Conservation (phyloP, 1,140 invertebrate genomes). For the Anastrepha ludens region DNA sequence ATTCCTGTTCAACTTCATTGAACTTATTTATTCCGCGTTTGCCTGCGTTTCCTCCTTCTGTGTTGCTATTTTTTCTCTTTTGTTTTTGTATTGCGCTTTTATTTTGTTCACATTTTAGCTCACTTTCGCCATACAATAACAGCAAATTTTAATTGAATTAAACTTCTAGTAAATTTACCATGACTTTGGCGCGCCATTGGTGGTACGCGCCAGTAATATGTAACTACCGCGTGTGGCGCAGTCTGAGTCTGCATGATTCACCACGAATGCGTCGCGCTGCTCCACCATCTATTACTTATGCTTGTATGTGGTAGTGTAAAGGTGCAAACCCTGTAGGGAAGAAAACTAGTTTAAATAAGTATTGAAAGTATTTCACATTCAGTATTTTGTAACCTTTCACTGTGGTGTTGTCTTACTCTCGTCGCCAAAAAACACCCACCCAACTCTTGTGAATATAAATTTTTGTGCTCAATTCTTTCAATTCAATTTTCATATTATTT, state of each 20-base stretch:
- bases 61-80: background rate
- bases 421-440: no score
- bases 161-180: slow-evolving; percentile 47
- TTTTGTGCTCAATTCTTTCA: no score
- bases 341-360: no score
- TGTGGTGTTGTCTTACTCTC: no score
- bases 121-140: slow-evolving; percentile 12
- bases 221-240: background rate
- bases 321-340: background rate
- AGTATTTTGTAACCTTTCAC: no score
- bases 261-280: background rate
- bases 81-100: background rate
- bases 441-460: no score
- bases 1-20: slow-evolving; percentile 29
- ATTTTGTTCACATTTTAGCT: background rate
- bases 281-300: no score
- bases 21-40: background rate
- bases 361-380: no score
- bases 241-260: background rate
- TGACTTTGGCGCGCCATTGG: slow-evolving; percentile 25
- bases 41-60: background rate
- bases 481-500: no score
- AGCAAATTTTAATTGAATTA: slow-evolving; percentile 52
- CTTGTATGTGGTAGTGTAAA: background rate
- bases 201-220: background rate